Evolutionary conservation across 2,797 vertebrate genomes (phyloP).

Genomic region (Gallinago stenura): DNA sequence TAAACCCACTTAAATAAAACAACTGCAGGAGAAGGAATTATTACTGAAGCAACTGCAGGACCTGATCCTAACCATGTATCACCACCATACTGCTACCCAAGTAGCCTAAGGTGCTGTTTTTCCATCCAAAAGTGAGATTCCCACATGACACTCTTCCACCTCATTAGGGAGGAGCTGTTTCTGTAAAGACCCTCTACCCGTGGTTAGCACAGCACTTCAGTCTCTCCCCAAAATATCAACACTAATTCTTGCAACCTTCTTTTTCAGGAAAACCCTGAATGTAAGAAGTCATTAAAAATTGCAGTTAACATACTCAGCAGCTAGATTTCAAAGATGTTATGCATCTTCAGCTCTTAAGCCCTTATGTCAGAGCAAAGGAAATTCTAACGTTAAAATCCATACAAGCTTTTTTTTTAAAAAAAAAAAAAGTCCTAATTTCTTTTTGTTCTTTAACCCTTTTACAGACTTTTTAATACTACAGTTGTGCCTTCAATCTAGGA

Average conservation of each 20-base stretch:
- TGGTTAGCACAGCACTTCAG: neutral
- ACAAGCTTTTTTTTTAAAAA: neutral
- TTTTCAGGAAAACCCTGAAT: neutral
- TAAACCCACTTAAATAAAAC: neutral
- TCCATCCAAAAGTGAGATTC: neutral
- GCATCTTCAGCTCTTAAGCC: neutral
- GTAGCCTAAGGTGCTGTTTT: neutral
- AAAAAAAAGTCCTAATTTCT: neutral
- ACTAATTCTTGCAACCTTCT: neutral
- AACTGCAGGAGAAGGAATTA: neutral
- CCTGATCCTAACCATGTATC: rapidly evolving
- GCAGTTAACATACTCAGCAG: neutral
- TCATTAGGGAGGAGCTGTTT: neutral
- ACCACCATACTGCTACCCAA: neutral
- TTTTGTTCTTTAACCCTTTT: neutral
- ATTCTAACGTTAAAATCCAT: neutral
- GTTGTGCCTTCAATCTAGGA: neutral
- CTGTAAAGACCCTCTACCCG: neutral
- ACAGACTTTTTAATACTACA: neutral
- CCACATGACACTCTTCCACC: rapidly evolving
- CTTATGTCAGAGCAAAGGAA: neutral
- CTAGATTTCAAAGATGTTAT: neutral
- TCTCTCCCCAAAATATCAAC: neutral
- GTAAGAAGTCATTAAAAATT: neutral
- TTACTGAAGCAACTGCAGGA: neutral